Evolutionary conservation across 2,113 vertebrate species (phyloP).

Genomic region (Hemiprocne comata): DNA sequence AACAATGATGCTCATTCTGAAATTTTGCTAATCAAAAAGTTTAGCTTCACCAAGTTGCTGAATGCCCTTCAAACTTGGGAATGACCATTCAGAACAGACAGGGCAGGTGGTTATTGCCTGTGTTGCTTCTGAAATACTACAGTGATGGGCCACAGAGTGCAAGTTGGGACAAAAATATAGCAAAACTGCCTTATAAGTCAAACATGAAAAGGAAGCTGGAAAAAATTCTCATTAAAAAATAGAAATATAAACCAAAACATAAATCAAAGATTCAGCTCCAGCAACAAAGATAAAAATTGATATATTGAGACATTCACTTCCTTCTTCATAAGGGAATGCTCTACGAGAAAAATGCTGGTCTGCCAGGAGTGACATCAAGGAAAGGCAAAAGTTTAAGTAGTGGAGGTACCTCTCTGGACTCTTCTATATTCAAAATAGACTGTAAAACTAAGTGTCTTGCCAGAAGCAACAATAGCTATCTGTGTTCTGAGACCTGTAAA

Average conservation of each 20-base stretch:
- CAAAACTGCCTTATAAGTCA: neutral
- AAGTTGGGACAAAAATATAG: neutral
- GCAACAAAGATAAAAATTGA: neutral
- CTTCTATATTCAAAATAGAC: neutral
- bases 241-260: neutral
- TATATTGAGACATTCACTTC: neutral
- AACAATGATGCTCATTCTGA: constrained; percentile 14
- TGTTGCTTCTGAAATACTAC: neutral
- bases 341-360: neutral
- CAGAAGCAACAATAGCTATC: neutral
- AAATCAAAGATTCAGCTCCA: neutral
- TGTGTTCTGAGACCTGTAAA: neutral
- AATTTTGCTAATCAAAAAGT: constrained; percentile 47
- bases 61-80: constrained; percentile 37
- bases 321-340: neutral
- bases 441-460: neutral
- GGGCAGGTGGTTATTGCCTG: neutral
- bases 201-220: neutral
- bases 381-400: neutral
- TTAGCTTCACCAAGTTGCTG: neutral
- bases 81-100: neutral
- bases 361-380: neutral
- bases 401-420: neutral
- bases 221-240: neutral
- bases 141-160: rapidly evolving